These are phyloP conservation scores for Pterocles burchelli DNA, from an alignment of 2,113 vertebrate genomes.

Conservation along the genomic window DNA sequence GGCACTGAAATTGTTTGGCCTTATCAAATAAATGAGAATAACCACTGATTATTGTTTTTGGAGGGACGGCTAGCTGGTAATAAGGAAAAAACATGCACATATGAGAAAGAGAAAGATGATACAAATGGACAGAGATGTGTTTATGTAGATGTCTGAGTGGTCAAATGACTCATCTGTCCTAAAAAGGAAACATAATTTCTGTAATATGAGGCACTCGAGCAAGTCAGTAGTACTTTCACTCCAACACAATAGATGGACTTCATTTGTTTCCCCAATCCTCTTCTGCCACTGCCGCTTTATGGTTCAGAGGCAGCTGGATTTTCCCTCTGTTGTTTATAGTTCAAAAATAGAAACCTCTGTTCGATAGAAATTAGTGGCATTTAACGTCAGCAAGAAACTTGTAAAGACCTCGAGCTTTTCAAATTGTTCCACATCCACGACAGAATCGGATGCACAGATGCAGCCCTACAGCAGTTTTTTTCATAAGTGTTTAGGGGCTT, in stretches of 20 bases:
- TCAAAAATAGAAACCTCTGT: background rate
- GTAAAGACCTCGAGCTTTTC: background rate
- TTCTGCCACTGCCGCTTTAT: background rate
- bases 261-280: background rate
- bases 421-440: background rate
- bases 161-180: conserved; percentile 14
- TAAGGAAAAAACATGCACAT: background rate
- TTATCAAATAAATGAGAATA: conserved; percentile 52
- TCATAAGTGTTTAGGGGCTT: background rate
- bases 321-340: background rate
- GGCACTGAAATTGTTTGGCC: conserved; percentile 45
- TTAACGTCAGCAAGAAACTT: background rate
- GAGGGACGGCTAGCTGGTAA: conserved; percentile 15
- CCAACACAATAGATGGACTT: background rate
- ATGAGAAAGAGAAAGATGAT: background rate
- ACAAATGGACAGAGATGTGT: background rate
- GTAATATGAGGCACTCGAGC: background rate
- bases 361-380: background rate
- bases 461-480: background rate
- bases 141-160: conserved; percentile 1
- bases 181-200: conserved; percentile 21
- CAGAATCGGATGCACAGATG: background rate
- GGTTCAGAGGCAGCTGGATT: background rate
- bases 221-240: conserved; percentile 1
- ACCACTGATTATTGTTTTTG: conserved; percentile 43